phyloP scores from a whole-genome alignment of 2,113 vertebrate genomes.

The Daphoenositta chrysoptera region DNA sequence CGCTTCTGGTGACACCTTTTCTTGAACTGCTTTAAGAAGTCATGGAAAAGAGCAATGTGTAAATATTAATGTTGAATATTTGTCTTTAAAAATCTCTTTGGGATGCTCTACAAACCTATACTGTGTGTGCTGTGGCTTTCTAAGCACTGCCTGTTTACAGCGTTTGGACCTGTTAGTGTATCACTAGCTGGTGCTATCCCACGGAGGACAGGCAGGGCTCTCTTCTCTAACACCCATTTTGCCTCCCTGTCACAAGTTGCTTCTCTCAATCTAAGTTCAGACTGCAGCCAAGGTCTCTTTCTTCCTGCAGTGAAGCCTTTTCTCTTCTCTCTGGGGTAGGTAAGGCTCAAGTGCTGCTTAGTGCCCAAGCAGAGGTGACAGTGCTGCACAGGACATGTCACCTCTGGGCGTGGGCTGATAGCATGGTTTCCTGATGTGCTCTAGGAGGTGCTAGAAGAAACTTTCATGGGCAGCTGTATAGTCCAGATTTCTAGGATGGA shows the following conservation, averaged over 20 bases:
- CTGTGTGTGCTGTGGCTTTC: background rate
- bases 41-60: conserved; percentile 20
- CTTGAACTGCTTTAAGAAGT: background rate
- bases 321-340: background rate
- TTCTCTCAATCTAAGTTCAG: background rate
- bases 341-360: background rate
- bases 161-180: background rate
- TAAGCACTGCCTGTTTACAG: background rate
- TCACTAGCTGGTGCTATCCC: fast-evolving
- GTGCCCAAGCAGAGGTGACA: background rate
- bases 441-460: background rate
- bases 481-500: background rate
- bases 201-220: background rate
- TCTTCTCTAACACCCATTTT: background rate
- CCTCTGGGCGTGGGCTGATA: background rate
- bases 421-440: background rate
- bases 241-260: background rate
- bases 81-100: conserved; percentile 2
- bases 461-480: background rate
- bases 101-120: background rate
- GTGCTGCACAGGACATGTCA: background rate
- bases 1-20: conserved; percentile 9
- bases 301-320: background rate
- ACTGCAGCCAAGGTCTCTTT: background rate
- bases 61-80: conserved; percentile 54